A percentile compares a stretch with the other conserved stretches of the same genome.
Conservation (phyloP, 2,113 vertebrate species). For the Melanostigma gelatinosum region DNA sequence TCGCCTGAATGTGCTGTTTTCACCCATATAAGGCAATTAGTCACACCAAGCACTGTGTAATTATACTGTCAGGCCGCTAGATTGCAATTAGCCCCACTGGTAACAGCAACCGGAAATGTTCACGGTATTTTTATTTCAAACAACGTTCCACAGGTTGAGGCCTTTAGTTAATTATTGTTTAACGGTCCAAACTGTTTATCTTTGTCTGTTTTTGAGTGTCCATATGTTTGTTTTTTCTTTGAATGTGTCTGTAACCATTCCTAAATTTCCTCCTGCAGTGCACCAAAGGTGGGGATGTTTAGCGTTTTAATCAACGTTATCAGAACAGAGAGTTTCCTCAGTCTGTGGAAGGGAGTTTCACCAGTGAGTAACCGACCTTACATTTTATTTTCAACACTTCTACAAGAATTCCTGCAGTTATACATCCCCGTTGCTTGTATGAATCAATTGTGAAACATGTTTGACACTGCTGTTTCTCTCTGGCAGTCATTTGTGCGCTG, state of each 20-base stretch:
- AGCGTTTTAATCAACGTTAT: slow-evolving; percentile 87
- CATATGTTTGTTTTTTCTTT: not conserved
- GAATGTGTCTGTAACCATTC: slow-evolving; percentile 1
- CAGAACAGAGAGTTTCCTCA: slow-evolving; percentile 89
- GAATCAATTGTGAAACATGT: not conserved
- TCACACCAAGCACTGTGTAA: slow-evolving; percentile 48
- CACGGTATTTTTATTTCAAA: slow-evolving; percentile 29
- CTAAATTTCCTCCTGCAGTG: slow-evolving; percentile 73
- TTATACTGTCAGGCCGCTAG: slow-evolving; percentile 24
- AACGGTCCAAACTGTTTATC: not conserved
- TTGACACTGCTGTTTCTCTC: not conserved
- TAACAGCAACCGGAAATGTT: slow-evolving; percentile 18
- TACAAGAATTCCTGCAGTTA: not conserved
- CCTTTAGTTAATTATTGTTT: not conserved
- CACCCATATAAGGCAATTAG: slow-evolving; percentile 52
- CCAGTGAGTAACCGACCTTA: slow-evolving; percentile 84
- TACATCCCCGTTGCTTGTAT: not conserved
- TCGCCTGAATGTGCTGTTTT: slow-evolving; percentile 29
- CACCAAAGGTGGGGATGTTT: slow-evolving; percentile 88
- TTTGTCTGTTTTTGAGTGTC: not conserved
- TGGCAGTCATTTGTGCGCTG: slow-evolving; percentile 93
- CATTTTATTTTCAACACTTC: not conserved
- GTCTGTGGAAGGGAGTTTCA: slow-evolving; percentile 95
- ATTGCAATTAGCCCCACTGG: slow-evolving; percentile 16
- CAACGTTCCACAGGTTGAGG: not conserved